Conservation (phyloP, 2,888 invertebrate genomes). For the Andrena flavipes region DNA sequence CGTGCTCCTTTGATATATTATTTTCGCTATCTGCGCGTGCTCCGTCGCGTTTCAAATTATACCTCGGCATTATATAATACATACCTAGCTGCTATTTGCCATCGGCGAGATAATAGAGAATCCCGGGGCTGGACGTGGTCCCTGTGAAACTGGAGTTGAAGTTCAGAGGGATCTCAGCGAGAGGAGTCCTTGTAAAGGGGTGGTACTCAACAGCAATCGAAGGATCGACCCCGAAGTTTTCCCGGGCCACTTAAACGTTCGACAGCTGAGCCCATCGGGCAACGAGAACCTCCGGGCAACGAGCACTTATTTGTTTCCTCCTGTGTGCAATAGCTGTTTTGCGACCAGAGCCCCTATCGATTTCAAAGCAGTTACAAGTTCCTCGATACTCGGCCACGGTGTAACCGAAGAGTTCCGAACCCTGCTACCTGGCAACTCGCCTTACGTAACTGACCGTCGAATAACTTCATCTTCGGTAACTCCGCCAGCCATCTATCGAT, state of each 20-base stretch:
- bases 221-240: neutral
- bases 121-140: neutral
- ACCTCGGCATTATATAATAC: neutral
- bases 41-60: neutral
- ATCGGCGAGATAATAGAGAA: neutral
- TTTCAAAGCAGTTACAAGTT: neutral
- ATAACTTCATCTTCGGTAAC: neutral
- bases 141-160: too few species aligned
- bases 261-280: neutral
- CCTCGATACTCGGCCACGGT: neutral
- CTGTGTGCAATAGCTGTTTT: neutral
- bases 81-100: too few species aligned
- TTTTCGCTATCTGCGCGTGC: neutral
- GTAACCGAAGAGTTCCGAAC: conserved; percentile 5
- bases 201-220: neutral
- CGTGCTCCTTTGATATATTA: neutral
- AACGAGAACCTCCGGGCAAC: neutral
- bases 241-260: conserved; percentile 1
- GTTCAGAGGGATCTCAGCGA: neutral
- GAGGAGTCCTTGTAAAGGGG: conserved; percentile 2
- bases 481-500: neutral
- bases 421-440: neutral
- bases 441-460: conserved; percentile 2
- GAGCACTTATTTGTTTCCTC: conserved; percentile 5
- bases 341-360: conserved; percentile 11